Evolutionary conservation across 2,797 vertebrate species (phyloP).

Genomic region (Buceros bicornis): DNA sequence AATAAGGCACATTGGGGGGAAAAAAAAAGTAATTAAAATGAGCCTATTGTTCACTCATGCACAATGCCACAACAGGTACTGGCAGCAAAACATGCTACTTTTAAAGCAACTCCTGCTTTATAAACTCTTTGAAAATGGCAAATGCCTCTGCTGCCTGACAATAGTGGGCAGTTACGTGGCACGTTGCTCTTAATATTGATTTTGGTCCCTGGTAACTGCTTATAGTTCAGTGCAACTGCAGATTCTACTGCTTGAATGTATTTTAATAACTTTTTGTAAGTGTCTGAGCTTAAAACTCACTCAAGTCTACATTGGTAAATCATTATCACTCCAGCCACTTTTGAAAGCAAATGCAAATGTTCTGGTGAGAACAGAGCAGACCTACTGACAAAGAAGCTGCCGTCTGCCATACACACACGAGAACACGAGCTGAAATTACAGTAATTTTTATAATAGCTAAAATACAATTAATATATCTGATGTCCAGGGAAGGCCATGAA

Average conservation of each 20-base stretch:
- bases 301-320: neutral
- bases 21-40: neutral
- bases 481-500: neutral
- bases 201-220: neutral
- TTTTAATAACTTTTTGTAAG: neutral
- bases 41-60: neutral
- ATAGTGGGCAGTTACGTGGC: neutral
- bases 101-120: neutral
- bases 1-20: neutral
- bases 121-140: neutral
- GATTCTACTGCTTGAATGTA: neutral
- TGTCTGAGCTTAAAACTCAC: neutral
- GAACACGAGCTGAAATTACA: neutral
- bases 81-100: neutral
- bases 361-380: neutral
- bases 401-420: neutral
- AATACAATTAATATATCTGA: slow-evolving; percentile 22
- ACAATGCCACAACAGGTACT: neutral
- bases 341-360: neutral
- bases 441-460: neutral
- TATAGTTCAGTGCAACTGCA: neutral
- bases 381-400: neutral
- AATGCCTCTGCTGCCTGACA: neutral
- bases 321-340: neutral
- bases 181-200: neutral